Conservation (phyloP, 1,140 invertebrate genomes). For the Caenorhabditis remanei region DNA sequence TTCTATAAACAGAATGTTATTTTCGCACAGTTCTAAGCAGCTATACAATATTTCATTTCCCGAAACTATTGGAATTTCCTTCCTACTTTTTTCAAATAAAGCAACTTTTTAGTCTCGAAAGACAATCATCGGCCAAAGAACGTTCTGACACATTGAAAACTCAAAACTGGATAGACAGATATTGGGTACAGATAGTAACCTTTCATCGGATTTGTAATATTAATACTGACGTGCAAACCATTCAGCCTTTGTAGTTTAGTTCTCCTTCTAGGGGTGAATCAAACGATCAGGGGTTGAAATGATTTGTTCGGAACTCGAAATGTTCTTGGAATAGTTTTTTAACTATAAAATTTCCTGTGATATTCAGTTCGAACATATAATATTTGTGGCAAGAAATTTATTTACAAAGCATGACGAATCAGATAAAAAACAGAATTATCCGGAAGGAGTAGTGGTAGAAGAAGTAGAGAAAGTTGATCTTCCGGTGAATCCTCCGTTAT, state of each 20-base stretch:
- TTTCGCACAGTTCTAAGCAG: no score
- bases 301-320: not conserved
- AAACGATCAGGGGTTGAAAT: not conserved
- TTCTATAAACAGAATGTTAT: no score
- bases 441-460: not conserved
- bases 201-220: not conserved
- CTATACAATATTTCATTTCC: no score
- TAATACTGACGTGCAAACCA: not conserved
- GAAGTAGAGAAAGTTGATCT: not conserved
- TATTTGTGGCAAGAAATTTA: not conserved
- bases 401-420: conserved; percentile 9
- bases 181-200: not conserved
- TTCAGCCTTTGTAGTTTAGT: conserved; percentile 11
- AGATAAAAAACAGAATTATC: conserved; percentile 4
- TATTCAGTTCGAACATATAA: no score
- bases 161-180: conserved; percentile 2
- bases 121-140: not conserved
- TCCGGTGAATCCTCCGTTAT: not conserved
- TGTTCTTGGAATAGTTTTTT: no score
- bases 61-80: no score
- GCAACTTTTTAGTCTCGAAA: no score
- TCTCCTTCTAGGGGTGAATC: not conserved
- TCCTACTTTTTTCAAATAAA: no score
- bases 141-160: not conserved
- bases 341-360: no score